phyloP scores from a whole-genome alignment of 2,888 invertebrate genomes.

The Alcis repandata region DNA sequence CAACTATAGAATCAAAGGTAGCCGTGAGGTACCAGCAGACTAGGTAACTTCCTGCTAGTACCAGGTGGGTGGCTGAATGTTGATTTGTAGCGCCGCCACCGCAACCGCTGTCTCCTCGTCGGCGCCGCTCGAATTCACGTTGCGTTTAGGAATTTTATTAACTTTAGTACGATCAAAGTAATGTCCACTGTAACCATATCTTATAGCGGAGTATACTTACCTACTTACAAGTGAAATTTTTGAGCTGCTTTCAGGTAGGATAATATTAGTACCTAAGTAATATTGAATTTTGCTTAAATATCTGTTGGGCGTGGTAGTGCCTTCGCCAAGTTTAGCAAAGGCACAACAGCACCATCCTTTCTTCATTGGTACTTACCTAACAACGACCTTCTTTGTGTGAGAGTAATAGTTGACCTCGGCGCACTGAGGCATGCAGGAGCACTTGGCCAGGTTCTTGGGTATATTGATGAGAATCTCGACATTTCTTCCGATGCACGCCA shows the following conservation, averaged over 20 bases:
- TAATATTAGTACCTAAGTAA: too few relatives aligned
- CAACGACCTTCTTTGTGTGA: constrained; percentile 81
- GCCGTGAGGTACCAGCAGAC: too few relatives aligned
- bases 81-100: constrained; percentile 69
- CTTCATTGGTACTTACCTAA: constrained; percentile 68
- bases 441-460: constrained; percentile 82
- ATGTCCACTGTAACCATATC: too few relatives aligned
- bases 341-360: too few relatives aligned
- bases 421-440: constrained; percentile 81
- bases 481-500: constrained; percentile 84
- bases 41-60: too few relatives aligned
- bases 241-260: too few relatives aligned
- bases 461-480: constrained; percentile 83
- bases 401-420: constrained; percentile 83
- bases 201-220: too few relatives aligned
- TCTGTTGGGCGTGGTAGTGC: too few relatives aligned
- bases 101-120: constrained; percentile 49
- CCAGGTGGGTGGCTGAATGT: constrained; percentile 81
- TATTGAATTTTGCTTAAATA: too few relatives aligned
- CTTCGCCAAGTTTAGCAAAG: too few relatives aligned
- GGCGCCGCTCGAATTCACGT: constrained; percentile 72
- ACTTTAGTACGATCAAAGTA: not conserved
- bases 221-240: too few relatives aligned
- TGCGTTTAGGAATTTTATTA: constrained; percentile 25
- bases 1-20: too few relatives aligned